Evolutionary conservation across 1,140 invertebrate genomes (phyloP).

Genomic region (Cardiocondyla obscurior): DNA sequence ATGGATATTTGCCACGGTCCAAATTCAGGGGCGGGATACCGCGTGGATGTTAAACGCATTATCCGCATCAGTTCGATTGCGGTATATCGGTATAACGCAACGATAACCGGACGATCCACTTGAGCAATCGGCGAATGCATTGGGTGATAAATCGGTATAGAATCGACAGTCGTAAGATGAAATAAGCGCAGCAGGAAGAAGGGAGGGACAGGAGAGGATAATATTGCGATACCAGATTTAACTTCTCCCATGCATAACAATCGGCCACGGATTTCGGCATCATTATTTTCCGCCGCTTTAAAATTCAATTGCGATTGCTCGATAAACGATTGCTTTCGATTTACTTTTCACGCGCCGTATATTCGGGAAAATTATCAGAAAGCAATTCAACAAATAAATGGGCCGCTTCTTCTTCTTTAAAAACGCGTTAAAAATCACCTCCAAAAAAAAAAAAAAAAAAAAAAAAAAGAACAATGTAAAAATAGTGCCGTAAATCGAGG

Average conservation of each 20-base stretch:
- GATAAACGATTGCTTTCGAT: conserved; percentile 43
- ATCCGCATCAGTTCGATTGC: conserved; percentile 11
- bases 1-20: not conserved
- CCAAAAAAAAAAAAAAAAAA: too few relatives aligned
- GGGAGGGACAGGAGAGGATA: not conserved
- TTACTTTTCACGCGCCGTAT: not conserved
- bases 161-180: conserved; percentile 45
- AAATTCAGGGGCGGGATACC: not conserved
- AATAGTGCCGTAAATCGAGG: not conserved
- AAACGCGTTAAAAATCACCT: too few relatives aligned
- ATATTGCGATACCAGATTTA: conserved; percentile 35
- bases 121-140: conserved; percentile 3
- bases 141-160: conserved; percentile 14
- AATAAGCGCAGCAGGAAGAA: not conserved
- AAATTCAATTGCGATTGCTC: conserved; percentile 1
- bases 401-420: not conserved
- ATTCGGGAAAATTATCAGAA: not conserved
- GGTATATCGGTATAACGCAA: conserved; percentile 27
- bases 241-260: conserved; percentile 47
- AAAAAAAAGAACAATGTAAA: not conserved
- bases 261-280: conserved; percentile 26
- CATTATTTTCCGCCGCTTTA: conserved; percentile 30
- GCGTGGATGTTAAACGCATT: conserved; percentile 36
- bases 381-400: not conserved
- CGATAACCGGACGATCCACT: conserved; percentile 10